These are phyloP conservation scores for Mimachlamys varia DNA, from an alignment of 2,888 invertebrate genomes.

Conservation along the genomic window DNA sequence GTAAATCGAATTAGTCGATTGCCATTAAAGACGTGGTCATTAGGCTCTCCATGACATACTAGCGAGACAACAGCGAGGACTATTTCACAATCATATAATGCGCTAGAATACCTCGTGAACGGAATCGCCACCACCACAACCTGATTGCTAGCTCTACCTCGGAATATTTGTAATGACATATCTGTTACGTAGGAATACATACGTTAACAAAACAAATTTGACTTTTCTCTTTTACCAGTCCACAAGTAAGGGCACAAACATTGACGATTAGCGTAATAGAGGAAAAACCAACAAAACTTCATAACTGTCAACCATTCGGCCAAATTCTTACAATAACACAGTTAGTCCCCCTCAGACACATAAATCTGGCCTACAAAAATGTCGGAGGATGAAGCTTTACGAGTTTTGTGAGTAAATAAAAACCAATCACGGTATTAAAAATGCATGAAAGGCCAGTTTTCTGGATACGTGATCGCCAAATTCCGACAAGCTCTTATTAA, in stretches of 20 bases:
- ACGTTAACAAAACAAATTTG: slow-evolving; percentile 3
- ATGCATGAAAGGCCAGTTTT: slow-evolving; percentile 33
- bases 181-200: not conserved
- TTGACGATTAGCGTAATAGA: not conserved
- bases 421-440: slow-evolving; percentile 30
- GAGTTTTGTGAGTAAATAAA: slow-evolving; percentile 31
- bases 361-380: slow-evolving; percentile 29
- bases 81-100: slow-evolving; percentile 7
- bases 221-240: slow-evolving; percentile 29
- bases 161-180: not conserved
- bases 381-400: slow-evolving; percentile 22
- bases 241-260: slow-evolving; percentile 25
- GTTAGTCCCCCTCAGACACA: slow-evolving; percentile 33
- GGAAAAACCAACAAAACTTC: slow-evolving; percentile 36
- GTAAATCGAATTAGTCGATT: slow-evolving; percentile 37
- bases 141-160: not conserved
- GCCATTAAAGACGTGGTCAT: slow-evolving; percentile 34
- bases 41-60: not conserved
- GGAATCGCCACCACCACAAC: not conserved
- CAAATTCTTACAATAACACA: slow-evolving; percentile 13
- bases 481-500: not conserved
- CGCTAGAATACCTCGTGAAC: not conserved
- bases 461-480: slow-evolving; percentile 21
- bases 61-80: not conserved
- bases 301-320: slow-evolving; percentile 34